Conservation (phyloP, 2,113 vertebrate species). For the Platichthys flesus region DNA sequence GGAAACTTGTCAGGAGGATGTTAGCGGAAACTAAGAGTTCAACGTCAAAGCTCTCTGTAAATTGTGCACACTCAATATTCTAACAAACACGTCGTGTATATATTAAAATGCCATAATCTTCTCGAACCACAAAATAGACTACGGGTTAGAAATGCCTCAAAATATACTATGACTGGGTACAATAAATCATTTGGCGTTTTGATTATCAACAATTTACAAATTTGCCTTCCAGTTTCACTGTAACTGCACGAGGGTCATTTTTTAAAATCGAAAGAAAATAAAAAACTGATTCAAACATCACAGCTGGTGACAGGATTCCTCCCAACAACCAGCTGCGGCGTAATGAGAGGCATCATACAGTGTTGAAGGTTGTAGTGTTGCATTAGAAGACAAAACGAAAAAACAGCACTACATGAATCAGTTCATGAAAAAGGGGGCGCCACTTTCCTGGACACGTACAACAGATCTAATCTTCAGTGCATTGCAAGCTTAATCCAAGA, state of each 20-base stretch:
- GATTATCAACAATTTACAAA: slow-evolving; percentile 49
- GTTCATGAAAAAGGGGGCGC: slow-evolving; percentile 45
- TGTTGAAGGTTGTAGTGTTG: slow-evolving; percentile 90
- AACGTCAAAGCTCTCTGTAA: slow-evolving; percentile 61
- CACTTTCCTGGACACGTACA: slow-evolving; percentile 23
- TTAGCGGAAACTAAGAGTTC: slow-evolving; percentile 65
- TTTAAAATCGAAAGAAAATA: background rate
- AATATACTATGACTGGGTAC: slow-evolving; percentile 56
- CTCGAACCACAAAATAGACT: slow-evolving; percentile 58
- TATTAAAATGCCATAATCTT: slow-evolving; percentile 77
- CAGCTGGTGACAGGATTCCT: slow-evolving; percentile 9
- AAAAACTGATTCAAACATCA: slow-evolving; percentile 18
- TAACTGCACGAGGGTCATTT: slow-evolving; percentile 14
- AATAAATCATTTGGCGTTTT: slow-evolving; percentile 70
- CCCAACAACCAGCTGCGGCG: slow-evolving; percentile 13
- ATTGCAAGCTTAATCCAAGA: slow-evolving; percentile 77
- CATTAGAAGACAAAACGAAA: slow-evolving; percentile 44
- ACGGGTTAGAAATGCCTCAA: slow-evolving; percentile 60
- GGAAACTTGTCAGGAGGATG: slow-evolving; percentile 61
- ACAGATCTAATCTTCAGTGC: slow-evolving; percentile 46
- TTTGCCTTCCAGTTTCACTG: slow-evolving; percentile 68
- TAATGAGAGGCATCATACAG: slow-evolving; percentile 54
- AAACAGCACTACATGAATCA: slow-evolving; percentile 53
- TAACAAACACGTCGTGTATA: slow-evolving; percentile 69
- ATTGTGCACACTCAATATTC: slow-evolving; percentile 59